Conservation (phyloP, 1,140 invertebrate genomes). For the Musca vetustissima region DNA sequence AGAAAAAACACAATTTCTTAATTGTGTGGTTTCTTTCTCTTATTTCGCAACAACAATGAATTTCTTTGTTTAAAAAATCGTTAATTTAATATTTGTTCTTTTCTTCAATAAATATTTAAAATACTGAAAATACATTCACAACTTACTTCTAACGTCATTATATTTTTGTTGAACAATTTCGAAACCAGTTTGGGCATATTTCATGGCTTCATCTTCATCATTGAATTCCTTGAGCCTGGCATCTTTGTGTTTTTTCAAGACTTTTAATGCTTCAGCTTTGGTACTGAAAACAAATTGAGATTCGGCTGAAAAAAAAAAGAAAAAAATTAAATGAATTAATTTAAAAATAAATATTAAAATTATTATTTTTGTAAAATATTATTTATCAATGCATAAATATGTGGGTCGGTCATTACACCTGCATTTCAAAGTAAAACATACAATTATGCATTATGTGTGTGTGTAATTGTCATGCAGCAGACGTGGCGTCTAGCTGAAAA, state of each 20-base stretch:
- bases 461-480: neutral
- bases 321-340: neutral
- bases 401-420: constrained; percentile 16
- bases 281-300: constrained; percentile 62
- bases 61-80: neutral
- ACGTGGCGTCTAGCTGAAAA: neutral
- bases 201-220: constrained; percentile 68
- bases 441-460: neutral
- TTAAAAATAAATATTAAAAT: too few relatives aligned
- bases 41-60: too few relatives aligned
- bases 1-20: neutral
- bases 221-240: constrained; percentile 77
- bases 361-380: too few relatives aligned
- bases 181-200: constrained; percentile 65
- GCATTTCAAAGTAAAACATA: constrained; percentile 9
- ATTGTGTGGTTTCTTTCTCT: neutral
- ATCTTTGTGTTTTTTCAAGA: constrained; percentile 72
- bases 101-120: constrained; percentile 6
- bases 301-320: constrained; percentile 22
- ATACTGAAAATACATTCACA: neutral
- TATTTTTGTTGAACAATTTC: constrained; percentile 47
- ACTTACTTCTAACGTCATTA: constrained; percentile 31
- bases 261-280: constrained; percentile 69
- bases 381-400: too few relatives aligned
- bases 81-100: neutral